These are phyloP conservation scores for Urocynchramus pylzowi DNA, from an alignment of 2,113 vertebrate species.

Conservation along the genomic window DNA sequence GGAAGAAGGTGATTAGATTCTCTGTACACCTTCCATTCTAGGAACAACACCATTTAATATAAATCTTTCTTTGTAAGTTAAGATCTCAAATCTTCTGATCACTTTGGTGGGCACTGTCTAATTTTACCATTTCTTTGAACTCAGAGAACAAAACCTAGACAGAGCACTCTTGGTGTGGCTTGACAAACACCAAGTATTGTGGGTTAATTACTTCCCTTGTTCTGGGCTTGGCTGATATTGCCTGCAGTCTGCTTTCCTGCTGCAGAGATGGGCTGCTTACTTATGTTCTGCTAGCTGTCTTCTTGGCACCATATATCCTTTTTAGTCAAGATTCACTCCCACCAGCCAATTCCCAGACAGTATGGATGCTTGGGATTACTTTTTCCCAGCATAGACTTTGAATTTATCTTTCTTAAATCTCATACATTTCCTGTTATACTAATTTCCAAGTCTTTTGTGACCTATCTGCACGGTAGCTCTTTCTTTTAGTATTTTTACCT, in stretches of 20 bases:
- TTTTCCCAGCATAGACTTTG: background rate
- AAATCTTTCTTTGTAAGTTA: background rate
- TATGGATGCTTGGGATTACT: background rate
- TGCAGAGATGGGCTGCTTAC: background rate
- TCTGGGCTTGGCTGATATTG: background rate
- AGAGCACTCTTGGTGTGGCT: accelerated
- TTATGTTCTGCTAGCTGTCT: background rate
- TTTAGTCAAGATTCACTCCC: background rate
- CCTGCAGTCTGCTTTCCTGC: background rate
- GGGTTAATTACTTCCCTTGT: background rate
- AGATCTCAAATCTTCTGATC: background rate
- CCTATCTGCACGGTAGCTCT: background rate
- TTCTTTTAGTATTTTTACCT: background rate
- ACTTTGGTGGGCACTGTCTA: background rate
- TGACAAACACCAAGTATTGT: background rate
- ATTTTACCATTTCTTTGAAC: background rate
- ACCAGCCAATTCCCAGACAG: background rate
- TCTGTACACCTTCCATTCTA: background rate
- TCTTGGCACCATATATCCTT: background rate
- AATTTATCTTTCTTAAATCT: background rate
- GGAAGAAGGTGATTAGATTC: background rate
- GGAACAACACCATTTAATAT: background rate
- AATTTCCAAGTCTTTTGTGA: background rate
- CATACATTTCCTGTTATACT: background rate
- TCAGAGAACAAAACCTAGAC: background rate